Evolutionary conservation across 2,113 vertebrate genomes (phyloP), one percentile per base, ranked within the genome.

Genomic region (Antechinus stuartii): DNA sequence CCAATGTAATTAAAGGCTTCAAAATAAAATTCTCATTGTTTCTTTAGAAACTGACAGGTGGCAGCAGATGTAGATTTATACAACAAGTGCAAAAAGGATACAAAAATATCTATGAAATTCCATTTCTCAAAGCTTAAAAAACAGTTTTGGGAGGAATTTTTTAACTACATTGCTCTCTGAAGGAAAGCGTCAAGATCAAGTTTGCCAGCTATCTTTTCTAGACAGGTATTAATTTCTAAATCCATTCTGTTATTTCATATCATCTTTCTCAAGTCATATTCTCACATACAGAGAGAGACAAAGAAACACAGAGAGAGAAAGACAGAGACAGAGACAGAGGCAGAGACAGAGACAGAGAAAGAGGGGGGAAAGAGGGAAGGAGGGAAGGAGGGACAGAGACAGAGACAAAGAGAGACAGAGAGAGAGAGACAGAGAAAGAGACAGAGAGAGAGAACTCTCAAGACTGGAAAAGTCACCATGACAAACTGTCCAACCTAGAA

Each of bases 11-110:
- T 35, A 93, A 93, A 89, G 35, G 19, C 56, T 50, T 76, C 23
- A 53, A 90, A 61, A 91, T 92, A 25, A 68, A 93, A 54, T 24
- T 42, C 3, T 42, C 19, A 84, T 11, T 42, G 6, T 3, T 47
- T 94, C 56, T 93, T 94, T 90, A 52, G 92, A 93, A 92, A 94
- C 19, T 46, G 54, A 91, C 8, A 26, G 46, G 55, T 54, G 12
- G 57, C 46, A 5, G 47, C 19, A 0, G 0, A 90, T n/a, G 26
- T 0, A 0, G 4, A 27, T 92, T 54, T 89, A 27, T 84, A 42
- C 7, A 84, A 19, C 68, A 95, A 92, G 91, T 12, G 1, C 25
- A 27, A 50, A 54, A 76, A 35, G 35, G 2, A 19, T 26, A 0
- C 19, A 14, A 94, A 91, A n/a, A 52, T 61, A 91, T 76, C 76